Conservation (phyloP, 2,888 invertebrate species). For the Caenorhabditis wallacei region DNA sequence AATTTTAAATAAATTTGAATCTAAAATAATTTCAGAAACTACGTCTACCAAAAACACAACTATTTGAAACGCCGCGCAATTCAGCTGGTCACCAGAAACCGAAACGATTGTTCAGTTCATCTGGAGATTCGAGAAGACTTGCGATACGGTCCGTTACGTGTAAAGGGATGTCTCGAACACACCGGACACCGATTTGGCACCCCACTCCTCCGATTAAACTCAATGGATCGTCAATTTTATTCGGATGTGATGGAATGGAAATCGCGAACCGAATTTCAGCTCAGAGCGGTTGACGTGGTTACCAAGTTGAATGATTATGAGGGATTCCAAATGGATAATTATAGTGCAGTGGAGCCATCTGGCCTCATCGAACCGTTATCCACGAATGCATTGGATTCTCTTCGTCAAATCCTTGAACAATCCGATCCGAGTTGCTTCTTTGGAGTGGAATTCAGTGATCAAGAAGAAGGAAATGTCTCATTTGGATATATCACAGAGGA, state of each 20-base stretch:
- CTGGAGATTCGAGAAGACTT: conserved; percentile 46
- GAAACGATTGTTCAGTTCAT: conserved; percentile 46
- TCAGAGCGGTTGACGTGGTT: conserved; percentile 14
- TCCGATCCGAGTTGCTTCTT: conserved; percentile 24
- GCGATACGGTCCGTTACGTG: conserved; percentile 27
- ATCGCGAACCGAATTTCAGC: neutral
- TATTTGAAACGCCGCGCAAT: conserved; percentile 44
- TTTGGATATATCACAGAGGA: conserved; percentile 47
- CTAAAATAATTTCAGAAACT: conserved; percentile 12
- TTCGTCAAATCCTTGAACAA: conserved; percentile 6
- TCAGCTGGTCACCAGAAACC: conserved; percentile 37
- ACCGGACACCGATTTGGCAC: conserved; percentile 76
- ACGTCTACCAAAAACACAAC: conserved; percentile 22
- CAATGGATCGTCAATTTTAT: conserved; percentile 41
- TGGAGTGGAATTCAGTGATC: neutral
- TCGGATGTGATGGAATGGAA: conserved; percentile 6
- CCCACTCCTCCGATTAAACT: conserved; percentile 58
- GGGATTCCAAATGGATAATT: conserved; percentile 53
- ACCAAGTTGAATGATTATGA: conserved; percentile 27
- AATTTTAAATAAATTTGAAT: neutral
- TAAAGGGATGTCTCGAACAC: conserved; percentile 75
- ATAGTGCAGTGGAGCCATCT: neutral
- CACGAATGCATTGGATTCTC: neutral
- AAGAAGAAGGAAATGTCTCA: neutral
- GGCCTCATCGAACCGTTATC: conserved; percentile 2